These are phyloP conservation scores for Mamestra brassicae DNA, from an alignment of 2,888 invertebrate species.

Conservation along the genomic window DNA sequence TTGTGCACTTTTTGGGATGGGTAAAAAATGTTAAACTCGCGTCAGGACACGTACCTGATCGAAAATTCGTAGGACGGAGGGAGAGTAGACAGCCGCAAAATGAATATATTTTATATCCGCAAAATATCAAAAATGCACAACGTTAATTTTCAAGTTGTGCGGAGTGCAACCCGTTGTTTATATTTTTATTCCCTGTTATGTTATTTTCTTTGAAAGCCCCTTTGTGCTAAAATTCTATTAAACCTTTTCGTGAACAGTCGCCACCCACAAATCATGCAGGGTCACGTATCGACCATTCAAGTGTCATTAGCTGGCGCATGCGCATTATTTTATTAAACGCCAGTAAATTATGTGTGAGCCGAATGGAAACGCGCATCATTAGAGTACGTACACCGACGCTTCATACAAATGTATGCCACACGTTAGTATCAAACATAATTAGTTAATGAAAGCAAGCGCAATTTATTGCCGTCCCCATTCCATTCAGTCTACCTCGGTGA, in stretches of 20 bases:
- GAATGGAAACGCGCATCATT: slow-evolving; percentile 58
- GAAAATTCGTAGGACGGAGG: too few relatives aligned
- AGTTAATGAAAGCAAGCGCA: slow-evolving; percentile 56
- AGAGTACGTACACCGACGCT: slow-evolving; percentile 32
- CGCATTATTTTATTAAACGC: slow-evolving; percentile 65
- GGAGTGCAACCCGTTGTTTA: too few relatives aligned
- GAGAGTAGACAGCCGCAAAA: too few relatives aligned
- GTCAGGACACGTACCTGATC: too few relatives aligned
- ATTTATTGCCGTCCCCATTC: slow-evolving; percentile 40
- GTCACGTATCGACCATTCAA: slow-evolving; percentile 68
- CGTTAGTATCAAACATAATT: slow-evolving; percentile 57
- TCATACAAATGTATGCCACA: slow-evolving; percentile 52
- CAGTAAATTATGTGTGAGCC: slow-evolving; percentile 60
- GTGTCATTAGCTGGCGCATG: slow-evolving; percentile 64
- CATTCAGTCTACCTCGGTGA: slow-evolving; percentile 17
- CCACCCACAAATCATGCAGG: slow-evolving; percentile 61
- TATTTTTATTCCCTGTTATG: too few relatives aligned
- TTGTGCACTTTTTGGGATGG: too few relatives aligned
- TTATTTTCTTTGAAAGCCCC: too few relatives aligned
- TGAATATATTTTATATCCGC: too few relatives aligned
- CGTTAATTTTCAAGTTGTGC: too few relatives aligned
- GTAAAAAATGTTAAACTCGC: too few relatives aligned
- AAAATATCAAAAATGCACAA: too few relatives aligned
- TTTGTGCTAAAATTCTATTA: too few relatives aligned
- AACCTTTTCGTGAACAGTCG: slow-evolving; percentile 6